Evolutionary conservation across 1,140 invertebrate species (phyloP).

Genomic region (Periplaneta americana): DNA sequence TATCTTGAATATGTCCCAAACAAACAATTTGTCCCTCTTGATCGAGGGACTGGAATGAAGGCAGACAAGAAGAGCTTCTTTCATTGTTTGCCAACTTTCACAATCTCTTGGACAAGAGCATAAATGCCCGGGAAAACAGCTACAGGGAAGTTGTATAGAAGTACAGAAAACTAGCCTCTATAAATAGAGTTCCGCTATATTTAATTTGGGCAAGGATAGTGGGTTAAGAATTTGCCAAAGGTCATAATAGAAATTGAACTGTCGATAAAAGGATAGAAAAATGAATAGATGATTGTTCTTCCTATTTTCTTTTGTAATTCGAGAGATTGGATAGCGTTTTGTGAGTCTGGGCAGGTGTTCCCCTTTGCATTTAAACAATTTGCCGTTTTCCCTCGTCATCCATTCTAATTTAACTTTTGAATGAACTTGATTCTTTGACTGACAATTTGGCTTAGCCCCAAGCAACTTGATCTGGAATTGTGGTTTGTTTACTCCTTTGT

Average conservation of each 20-base stretch:
- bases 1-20: background rate
- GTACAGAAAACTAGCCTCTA: background rate
- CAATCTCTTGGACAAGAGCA: background rate
- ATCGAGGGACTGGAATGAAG: background rate
- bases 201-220: background rate
- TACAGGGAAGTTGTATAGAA: background rate
- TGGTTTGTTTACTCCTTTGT: no score
- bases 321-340: no score
- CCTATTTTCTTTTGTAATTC: no score
- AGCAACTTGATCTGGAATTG: no score
- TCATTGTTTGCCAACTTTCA: conserved; percentile 4
- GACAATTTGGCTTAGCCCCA: no score
- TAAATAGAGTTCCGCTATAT: background rate
- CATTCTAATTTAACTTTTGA: no score
- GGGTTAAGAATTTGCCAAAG: background rate
- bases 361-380: no score
- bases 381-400: no score
- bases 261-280: background rate
- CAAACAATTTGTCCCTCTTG: background rate
- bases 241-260: background rate
- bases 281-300: no score
- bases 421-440: no score
- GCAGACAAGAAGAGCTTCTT: background rate
- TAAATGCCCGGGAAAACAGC: conserved; percentile 4
- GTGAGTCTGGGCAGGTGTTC: no score